phyloP scores from a whole-genome alignment of 2,888 invertebrate genomes.

The Diarsia brunnea region DNA sequence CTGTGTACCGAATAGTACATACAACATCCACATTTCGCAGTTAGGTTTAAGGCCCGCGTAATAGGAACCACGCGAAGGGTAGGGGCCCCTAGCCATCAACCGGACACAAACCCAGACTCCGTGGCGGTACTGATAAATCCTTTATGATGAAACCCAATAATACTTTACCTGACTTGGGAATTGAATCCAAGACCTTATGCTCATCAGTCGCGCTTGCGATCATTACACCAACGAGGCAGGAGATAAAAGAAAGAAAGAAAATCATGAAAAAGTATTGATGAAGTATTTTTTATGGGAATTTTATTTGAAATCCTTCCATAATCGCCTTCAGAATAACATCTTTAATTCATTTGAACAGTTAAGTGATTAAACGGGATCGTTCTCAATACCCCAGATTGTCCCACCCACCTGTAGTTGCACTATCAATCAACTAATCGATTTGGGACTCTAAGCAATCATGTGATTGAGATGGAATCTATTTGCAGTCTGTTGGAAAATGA shows the following conservation, averaged over 20 bases:
- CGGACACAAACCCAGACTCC: neutral
- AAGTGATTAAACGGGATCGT: conserved; percentile 17
- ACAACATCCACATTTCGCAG: neutral
- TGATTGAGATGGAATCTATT: conserved; percentile 51
- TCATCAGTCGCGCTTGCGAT: neutral
- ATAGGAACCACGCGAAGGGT: no score
- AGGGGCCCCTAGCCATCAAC: no score
- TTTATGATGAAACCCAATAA: neutral
- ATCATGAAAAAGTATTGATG: no score
- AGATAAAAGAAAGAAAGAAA: no score
- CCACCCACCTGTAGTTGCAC: conserved; percentile 54
- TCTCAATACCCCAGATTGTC: conserved; percentile 18
- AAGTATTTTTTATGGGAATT: neutral
- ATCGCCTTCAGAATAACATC: conserved; percentile 1
- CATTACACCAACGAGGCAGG: neutral
- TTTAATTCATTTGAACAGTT: conserved; percentile 29
- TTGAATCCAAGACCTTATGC: neutral
- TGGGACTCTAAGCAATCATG: conserved; percentile 50
- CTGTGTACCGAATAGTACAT: neutral
- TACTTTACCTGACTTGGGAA: neutral
- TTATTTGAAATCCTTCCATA: conserved; percentile 4
- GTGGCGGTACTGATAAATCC: neutral
- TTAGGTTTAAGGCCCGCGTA: no score
- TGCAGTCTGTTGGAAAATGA: conserved; percentile 1
- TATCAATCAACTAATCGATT: conserved; percentile 58